A percentile compares a stretch with the other conserved stretches of the same genome.
phyloP scores from a whole-genome alignment of 2,888 invertebrate genomes.

The Ochropleura plecta region DNA sequence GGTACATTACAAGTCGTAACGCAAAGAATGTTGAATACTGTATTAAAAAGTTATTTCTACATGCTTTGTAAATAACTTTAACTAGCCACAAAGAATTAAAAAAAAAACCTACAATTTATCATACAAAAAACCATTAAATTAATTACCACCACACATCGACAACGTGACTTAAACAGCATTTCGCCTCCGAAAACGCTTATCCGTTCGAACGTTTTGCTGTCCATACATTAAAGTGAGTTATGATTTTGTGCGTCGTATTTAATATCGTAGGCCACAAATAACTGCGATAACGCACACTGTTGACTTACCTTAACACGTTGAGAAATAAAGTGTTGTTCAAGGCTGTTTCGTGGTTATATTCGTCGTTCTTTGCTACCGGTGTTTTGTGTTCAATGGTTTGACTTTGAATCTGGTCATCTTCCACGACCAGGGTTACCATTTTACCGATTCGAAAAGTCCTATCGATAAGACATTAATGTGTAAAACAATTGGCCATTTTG shows the following conservation, averaged over 20 bases:
- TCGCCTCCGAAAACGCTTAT: slow-evolving; percentile 56
- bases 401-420: slow-evolving; percentile 71
- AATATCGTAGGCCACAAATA: slow-evolving; percentile 70
- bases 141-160: slow-evolving; percentile 31
- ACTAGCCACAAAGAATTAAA: background rate
- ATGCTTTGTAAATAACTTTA: background rate
- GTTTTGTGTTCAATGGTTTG: slow-evolving; percentile 75
- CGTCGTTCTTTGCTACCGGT: slow-evolving; percentile 70
- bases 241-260: slow-evolving; percentile 65
- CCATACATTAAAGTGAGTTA: slow-evolving; percentile 65
- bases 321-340: slow-evolving; percentile 78
- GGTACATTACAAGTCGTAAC: background rate
- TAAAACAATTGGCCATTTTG: background rate
- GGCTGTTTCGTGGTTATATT: slow-evolving; percentile 83
- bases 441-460: background rate
- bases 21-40: background rate
- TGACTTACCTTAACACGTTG: slow-evolving; percentile 69
- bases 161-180: slow-evolving; percentile 50
- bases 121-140: slow-evolving; percentile 24
- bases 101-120: slow-evolving; percentile 4
- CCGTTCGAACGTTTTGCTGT: slow-evolving; percentile 52
- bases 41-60: background rate
- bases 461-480: background rate
- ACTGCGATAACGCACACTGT: slow-evolving; percentile 70
- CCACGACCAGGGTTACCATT: slow-evolving; percentile 33